A percentile compares a stretch with the other conserved stretches of the same genome.
Evolutionary conservation across 2,888 invertebrate species (phyloP).

Genomic region (Dolichomitus sp.): DNA sequence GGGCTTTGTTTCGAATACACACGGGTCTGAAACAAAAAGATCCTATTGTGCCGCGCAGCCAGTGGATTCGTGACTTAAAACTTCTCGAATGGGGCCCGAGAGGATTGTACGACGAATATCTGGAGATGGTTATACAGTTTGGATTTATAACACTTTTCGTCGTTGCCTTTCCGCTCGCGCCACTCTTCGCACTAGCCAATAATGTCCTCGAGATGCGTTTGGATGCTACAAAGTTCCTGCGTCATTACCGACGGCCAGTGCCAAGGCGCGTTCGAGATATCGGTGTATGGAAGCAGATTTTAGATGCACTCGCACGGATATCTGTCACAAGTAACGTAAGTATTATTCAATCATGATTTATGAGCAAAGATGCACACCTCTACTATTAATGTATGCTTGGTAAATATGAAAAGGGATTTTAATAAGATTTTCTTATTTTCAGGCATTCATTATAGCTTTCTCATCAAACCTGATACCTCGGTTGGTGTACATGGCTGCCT

Average conservation of each 20-base stretch:
- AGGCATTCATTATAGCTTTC: constrained; percentile 94
- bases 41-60: constrained; percentile 81
- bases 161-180: constrained; percentile 94
- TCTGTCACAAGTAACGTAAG: constrained; percentile 93
- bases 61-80: constrained; percentile 90
- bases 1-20: constrained; percentile 83
- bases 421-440: constrained; percentile 69
- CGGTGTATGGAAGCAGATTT: constrained; percentile 93
- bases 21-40: constrained; percentile 81
- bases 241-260: constrained; percentile 91
- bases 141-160: constrained; percentile 96
- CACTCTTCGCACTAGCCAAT: constrained; percentile 93
- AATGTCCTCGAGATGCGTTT: constrained; percentile 94
- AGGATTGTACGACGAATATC: constrained; percentile 93
- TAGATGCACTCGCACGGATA: constrained; percentile 91
- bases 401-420: not conserved
- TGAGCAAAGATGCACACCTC: too few relatives aligned
- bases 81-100: constrained; percentile 89
- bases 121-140: constrained; percentile 96
- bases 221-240: constrained; percentile 94
- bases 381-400: constrained; percentile 15
- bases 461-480: constrained; percentile 94
- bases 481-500: constrained; percentile 89
- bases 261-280: constrained; percentile 92
- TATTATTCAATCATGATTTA: too few relatives aligned